phyloP scores from a whole-genome alignment of 2,113 vertebrate genomes.

The Poeciliopsis turrubarensis region DNA sequence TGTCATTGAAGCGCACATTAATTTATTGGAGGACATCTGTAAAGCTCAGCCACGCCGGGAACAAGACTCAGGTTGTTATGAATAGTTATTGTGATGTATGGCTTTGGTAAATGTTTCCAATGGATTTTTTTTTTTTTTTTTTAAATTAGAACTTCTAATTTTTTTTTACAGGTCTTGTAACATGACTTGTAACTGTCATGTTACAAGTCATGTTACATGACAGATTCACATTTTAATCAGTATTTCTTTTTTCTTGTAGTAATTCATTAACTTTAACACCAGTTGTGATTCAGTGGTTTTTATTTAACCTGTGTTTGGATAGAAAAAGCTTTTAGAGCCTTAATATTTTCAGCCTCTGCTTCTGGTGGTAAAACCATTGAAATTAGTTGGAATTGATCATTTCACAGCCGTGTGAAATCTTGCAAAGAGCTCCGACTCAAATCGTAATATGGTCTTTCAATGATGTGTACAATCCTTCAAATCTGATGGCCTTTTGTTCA shows the following conservation, averaged over 20 bases:
- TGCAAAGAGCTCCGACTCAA: neutral
- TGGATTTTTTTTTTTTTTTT: neutral
- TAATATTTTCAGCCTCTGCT: too few relatives aligned
- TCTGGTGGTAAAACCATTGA: neutral
- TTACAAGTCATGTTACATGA: too few relatives aligned
- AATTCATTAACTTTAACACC: too few relatives aligned
- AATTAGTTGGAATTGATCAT: neutral
- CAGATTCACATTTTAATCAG: neutral
- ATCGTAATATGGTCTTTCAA: neutral
- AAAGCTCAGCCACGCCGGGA: neutral
- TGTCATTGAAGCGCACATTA: constrained; percentile 49
- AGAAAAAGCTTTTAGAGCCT: too few relatives aligned
- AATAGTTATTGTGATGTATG: neutral
- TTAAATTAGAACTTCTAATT: too few relatives aligned
- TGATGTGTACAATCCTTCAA: neutral
- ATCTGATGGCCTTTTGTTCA: neutral
- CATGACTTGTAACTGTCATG: too few relatives aligned
- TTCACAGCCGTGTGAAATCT: neutral
- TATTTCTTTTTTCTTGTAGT: neutral
- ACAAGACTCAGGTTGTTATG: neutral
- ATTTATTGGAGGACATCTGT: constrained; percentile 31
- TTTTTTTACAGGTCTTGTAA: too few relatives aligned
- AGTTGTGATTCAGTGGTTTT: neutral
- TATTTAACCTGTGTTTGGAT: neutral
- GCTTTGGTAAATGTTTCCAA: neutral